Evolutionary conservation across 1,140 invertebrate species (phyloP).

Genomic region (Piezodorus guildinii): DNA sequence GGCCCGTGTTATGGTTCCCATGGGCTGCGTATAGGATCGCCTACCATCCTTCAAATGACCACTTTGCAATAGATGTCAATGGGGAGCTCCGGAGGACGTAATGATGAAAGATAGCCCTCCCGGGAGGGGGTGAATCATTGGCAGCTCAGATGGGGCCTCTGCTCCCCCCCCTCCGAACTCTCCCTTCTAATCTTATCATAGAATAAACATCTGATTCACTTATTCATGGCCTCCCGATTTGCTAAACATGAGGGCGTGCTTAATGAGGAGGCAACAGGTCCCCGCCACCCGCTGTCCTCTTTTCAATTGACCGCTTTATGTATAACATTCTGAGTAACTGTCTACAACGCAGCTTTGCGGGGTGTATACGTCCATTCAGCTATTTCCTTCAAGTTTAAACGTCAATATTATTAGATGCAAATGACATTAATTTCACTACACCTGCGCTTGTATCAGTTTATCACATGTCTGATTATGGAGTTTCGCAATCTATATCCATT

Average conservation of each 20-base stretch:
- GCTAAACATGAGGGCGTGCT: conserved; percentile 2
- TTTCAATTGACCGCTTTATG: too few relatives aligned
- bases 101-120: conserved; percentile 37
- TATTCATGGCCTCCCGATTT: conserved; percentile 23
- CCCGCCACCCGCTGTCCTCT: neutral
- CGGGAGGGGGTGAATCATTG: conserved; percentile 33
- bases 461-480: too few relatives aligned
- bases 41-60: conserved; percentile 37
- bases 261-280: conserved; percentile 2
- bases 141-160: neutral
- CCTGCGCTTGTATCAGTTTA: too few relatives aligned
- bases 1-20: conserved; percentile 21
- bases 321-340: too few relatives aligned
- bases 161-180: conserved; percentile 15
- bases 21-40: conserved; percentile 28
- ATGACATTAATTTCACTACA: too few relatives aligned
- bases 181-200: conserved; percentile 25
- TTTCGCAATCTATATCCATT: too few relatives aligned
- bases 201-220: conserved; percentile 26
- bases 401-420: too few relatives aligned
- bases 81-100: conserved; percentile 27
- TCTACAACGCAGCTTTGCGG: too few relatives aligned
- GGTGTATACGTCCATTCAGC: too few relatives aligned
- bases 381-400: too few relatives aligned
- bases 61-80: conserved; percentile 35